A percentile compares a stretch with the other conserved stretches of the same genome.
These are phyloP conservation scores for Seriola quinqueradiata DNA, from an alignment of 2,113 vertebrate genomes.

Conservation along the genomic window DNA sequence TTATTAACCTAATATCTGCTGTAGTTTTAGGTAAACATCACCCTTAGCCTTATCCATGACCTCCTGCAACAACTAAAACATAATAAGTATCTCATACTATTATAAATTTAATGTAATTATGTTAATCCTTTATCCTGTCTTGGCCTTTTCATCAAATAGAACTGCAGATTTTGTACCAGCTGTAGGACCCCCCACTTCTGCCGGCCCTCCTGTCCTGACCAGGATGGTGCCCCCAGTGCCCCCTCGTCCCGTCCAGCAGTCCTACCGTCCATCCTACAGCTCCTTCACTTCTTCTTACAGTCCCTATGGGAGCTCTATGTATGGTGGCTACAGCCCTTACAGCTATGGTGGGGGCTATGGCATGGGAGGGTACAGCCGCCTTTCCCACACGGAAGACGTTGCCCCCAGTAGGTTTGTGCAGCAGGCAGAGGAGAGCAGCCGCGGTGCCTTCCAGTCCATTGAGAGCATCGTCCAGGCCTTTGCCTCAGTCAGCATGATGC, in stretches of 20 bases:
- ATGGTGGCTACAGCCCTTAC: conserved; percentile 81
- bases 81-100: too few species aligned
- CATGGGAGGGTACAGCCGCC: conserved; percentile 88
- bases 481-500: conserved; percentile 97
- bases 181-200: conserved; percentile 76
- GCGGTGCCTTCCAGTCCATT: conserved; percentile 97
- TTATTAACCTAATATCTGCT: not conserved
- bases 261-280: conserved; percentile 90
- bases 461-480: conserved; percentile 99
- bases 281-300: conserved; percentile 90
- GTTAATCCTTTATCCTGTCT: not conserved
- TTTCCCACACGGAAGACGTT: conserved; percentile 86
- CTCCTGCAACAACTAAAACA: not conserved
- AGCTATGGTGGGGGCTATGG: conserved; percentile 83
- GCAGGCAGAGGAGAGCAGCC: conserved; percentile 97
- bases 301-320: conserved; percentile 84
- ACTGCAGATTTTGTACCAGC: conserved; percentile 87
- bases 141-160: conserved; percentile 73
- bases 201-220: conserved; percentile 87
- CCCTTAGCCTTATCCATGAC: not conserved
- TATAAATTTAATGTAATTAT: too few species aligned
- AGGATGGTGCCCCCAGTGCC: conserved; percentile 91
- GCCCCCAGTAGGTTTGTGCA: conserved; percentile 96
- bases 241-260: conserved; percentile 90
- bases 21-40: not conserved